A percentile compares a stretch with the other conserved stretches of the same genome.
Evolutionary conservation across 2,113 vertebrate species (phyloP).

Genomic region (Fregata magnificens): DNA sequence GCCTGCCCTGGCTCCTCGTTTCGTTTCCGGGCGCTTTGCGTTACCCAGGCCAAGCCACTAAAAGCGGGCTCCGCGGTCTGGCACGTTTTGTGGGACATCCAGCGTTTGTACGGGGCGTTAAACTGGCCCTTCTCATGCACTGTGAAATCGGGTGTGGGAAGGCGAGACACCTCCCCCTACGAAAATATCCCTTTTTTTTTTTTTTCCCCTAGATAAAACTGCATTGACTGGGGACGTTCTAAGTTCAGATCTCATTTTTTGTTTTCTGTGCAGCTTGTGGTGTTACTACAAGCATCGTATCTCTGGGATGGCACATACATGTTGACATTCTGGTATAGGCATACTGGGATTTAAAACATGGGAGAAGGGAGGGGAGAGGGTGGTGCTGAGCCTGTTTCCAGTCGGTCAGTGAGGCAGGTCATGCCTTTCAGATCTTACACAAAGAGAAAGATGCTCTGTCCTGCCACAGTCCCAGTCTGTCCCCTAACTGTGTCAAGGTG

Average conservation of each 20-base stretch:
- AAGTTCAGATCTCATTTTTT: not conserved
- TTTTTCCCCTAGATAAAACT: not conserved
- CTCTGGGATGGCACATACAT: not conserved
- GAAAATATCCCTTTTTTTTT: not conserved
- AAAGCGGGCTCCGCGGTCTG: not conserved
- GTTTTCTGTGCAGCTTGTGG: not conserved
- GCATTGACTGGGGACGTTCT: not conserved
- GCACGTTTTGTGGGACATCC: not conserved
- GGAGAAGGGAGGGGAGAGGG: not conserved
- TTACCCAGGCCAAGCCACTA: not conserved
- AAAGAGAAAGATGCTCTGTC: not conserved
- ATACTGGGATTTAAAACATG: not conserved
- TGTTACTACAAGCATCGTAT: not conserved
- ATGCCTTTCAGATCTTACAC: rapidly evolving
- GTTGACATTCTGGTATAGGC: rapidly evolving
- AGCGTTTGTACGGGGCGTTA: not conserved
- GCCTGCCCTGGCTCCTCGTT: not conserved
- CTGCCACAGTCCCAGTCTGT: not conserved
- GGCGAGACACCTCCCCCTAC: rapidly evolving
- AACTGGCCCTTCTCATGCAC: not conserved
- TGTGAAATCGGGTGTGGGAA: not conserved
- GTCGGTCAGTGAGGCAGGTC: not conserved
- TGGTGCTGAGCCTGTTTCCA: not conserved
- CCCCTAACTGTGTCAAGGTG: not conserved
- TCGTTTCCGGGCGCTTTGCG: no score